Evolutionary conservation across 2,888 invertebrate genomes (phyloP), one percentile per base, ranked within the genome.

Genomic region (Coremacera marginata): DNA sequence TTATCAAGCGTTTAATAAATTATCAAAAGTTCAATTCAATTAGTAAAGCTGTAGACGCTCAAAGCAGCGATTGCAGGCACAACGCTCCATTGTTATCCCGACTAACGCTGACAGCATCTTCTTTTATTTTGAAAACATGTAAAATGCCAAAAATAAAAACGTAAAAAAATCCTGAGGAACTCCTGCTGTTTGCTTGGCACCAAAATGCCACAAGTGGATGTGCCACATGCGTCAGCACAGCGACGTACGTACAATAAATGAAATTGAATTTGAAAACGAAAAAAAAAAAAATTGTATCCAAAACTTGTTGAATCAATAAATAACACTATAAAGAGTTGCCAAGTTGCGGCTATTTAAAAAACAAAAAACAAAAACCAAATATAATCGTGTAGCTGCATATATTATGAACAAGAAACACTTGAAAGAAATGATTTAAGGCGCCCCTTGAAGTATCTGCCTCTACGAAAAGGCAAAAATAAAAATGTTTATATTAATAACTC

Each of bases 391-490:
- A 9, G 62, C 81, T 79, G 82, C 34, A 19, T 57, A 27, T 27
- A 55, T 55, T 11, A 31, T 55, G 55, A 57, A 70, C 60, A 57
- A 71, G 71, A 25, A 51, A 55, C 51, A 51, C 63, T 63, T 63
- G 73, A 73, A 9, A 79, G 79, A 82, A 79, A 82, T 82, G 80
- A 84, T 83, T 81, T 81, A 81, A 80, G 77, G 79, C 83, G 80
- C 51, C 79, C 49, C 76, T 71, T 62, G 70, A 19, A 63, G 63
- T 27, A 3, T 8, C 71, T 37, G 34, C 37, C n/a, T 37, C n/a
- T 67, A 19, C 19, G 44, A 7, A 19, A 57, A 57, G 22, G 37
- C 55, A 55, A 57, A 60, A 27, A 22, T 2, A 37, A 57, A 31
- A 57, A 16, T 37, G 25, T 60, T 71, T 25, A 57, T 57, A 25